Base-by-base conservation (phyloP, 92 coral and sea anemone genomes). In the Phenganax subtilis region DNA sequence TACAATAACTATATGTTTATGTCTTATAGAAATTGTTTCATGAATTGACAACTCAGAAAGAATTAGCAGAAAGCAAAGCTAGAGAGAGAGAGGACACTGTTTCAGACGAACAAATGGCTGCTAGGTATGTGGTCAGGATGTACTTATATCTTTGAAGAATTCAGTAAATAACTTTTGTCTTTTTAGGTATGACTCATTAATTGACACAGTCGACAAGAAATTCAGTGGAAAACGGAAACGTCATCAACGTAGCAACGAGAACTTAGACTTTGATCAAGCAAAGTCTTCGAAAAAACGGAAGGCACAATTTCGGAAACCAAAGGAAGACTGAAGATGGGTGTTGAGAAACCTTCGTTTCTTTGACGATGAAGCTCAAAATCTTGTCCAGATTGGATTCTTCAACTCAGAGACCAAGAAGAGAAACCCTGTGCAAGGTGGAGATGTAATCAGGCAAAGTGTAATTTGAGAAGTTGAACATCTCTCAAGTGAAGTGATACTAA, bases 91-190 rank as follows among this genome's bases (percentile, higher is more conserved):
- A 91, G 53, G 90, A 88, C 58, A 87, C 92, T 30, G 94, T 93
- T 14, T 91, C 98, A n/a, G 98, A 91, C 68, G 97, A 90, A 65
- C 93, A 93, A 84, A 93, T 93, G 98, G 92, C 98, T 37, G 88
- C 86, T 79, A 93, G 98, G 98, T 93, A 73, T 51, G 52, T 66
- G 25, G n/a, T 9, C 55, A 20, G 51, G 28, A 27, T 14, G 15
- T 54, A 5, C 30, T 68, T 68, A 6, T 68, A 0, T 68, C 9
- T 17, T 47, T 30, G 30, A 27, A 6, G n/a, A 10, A 30, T 68
- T 3, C 14, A 10, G 0, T 51, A 29, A 29, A 12, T n/a, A 16
- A 17, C 14, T 37, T 30, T 54, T n/a, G 8, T 73, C 53, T 16
- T 68, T 68, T 7, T 79, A 91, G 97, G 80, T 93, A 91, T 87